phyloP scores from a whole-genome alignment of 1,140 invertebrate genomes.

The Tetramorium simillimum region DNA sequence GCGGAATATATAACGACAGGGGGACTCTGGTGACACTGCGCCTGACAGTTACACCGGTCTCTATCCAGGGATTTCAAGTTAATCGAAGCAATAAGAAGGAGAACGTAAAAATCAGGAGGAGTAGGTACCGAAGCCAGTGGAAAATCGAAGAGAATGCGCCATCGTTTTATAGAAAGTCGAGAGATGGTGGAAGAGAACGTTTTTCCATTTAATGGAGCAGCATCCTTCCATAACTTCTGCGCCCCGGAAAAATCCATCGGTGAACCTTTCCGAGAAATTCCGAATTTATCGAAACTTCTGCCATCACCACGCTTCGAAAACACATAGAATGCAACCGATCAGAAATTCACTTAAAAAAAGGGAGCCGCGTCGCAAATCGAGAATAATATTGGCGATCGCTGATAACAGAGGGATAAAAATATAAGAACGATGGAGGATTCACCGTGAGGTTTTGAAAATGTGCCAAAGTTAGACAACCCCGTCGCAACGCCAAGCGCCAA shows the following conservation, averaged over 20 bases:
- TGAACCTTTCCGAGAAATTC: constrained; percentile 45
- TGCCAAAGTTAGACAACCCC: constrained; percentile 27
- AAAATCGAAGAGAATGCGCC: constrained; percentile 56
- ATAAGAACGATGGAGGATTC: background rate
- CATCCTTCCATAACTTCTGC: constrained; percentile 53
- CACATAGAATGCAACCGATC: constrained; percentile 26
- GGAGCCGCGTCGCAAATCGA: constrained; percentile 2
- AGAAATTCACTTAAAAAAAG: constrained; percentile 36
- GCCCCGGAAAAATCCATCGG: constrained; percentile 47
- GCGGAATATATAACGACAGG: constrained; percentile 49
- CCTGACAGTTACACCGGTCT: constrained; percentile 50
- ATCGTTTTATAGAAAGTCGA: constrained; percentile 47
- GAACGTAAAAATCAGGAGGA: constrained; percentile 51
- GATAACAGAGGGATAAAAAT: constrained; percentile 8
- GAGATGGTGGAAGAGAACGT: constrained; percentile 61
- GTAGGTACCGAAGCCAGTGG: constrained; percentile 12
- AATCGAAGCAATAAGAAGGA: constrained; percentile 61
- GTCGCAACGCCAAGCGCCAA: constrained; percentile 18
- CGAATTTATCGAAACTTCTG: constrained; percentile 54
- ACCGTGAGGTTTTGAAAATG: constrained; percentile 15
- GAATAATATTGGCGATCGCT: constrained; percentile 25
- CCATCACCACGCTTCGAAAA: constrained; percentile 27
- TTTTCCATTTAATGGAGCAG: constrained; percentile 61
- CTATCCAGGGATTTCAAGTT: constrained; percentile 50
- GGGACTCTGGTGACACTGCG: constrained; percentile 38